Evolutionary conservation across 2,113 vertebrate species (phyloP).

Genomic region (Bostrychus sinensis): DNA sequence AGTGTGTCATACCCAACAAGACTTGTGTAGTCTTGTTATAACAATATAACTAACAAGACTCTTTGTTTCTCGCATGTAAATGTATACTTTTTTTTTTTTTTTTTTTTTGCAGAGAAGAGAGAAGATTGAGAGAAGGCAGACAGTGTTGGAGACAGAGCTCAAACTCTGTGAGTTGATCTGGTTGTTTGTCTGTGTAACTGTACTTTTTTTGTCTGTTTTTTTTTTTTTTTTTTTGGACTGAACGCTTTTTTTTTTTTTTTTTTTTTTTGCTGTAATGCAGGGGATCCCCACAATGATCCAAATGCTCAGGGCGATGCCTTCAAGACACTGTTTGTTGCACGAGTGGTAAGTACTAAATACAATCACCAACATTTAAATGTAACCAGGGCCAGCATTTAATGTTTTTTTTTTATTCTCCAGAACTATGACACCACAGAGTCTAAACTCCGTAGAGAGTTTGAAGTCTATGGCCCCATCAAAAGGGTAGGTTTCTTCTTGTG

Average conservation of each 20-base stretch:
- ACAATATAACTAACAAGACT: too few relatives aligned
- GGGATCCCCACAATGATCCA: slow-evolving; percentile 93
- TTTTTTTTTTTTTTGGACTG: background rate
- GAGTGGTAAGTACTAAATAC: slow-evolving; percentile 84
- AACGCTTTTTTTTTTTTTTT: too few relatives aligned
- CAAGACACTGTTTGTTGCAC: slow-evolving; percentile 92
- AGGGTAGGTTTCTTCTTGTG: slow-evolving; percentile 76
- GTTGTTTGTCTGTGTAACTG: background rate
- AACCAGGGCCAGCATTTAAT: too few relatives aligned
- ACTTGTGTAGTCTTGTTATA: too few relatives aligned
- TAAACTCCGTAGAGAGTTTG: slow-evolving; percentile 92
- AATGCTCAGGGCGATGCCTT: slow-evolving; percentile 95
- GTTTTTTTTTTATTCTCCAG: slow-evolving; percentile 58
- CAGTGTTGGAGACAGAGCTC: slow-evolving; percentile 88
- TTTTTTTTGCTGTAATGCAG: slow-evolving; percentile 58
- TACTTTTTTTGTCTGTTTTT: background rate
- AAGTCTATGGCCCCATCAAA: slow-evolving; percentile 94
- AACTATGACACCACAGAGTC: slow-evolving; percentile 96
- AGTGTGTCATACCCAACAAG: too few relatives aligned
- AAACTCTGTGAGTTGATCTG: slow-evolving; percentile 86
- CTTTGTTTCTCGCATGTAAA: too few relatives aligned
- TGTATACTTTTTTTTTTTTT: background rate
- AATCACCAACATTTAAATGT: background rate
- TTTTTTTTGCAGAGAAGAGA: slow-evolving; percentile 84
- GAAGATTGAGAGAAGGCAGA: slow-evolving; percentile 90